Evolutionary conservation across 2,797 vertebrate genomes (phyloP), one percentile per base, ranked within the genome.

Genomic region (Oryzias dopingdopingensis): DNA sequence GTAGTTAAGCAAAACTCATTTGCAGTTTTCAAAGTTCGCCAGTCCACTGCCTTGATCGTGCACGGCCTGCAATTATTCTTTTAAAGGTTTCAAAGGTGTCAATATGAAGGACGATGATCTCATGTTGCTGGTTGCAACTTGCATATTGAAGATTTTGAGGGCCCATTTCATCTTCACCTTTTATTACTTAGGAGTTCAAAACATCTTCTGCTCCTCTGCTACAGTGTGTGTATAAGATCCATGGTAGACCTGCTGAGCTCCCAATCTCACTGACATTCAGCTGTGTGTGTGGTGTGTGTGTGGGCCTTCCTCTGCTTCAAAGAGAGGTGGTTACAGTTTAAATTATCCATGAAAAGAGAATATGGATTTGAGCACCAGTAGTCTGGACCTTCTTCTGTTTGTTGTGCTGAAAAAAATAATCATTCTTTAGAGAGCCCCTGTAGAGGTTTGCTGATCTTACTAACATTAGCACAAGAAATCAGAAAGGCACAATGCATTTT

Each of bases 291-390:
- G 29, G 14, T 14, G 5, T 16, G 26, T 47, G 51, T 50, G 43
- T 40, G 52, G 53, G 42, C 75, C 40, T 64, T 54, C 8, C 52
- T 59, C 48, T 52, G 37, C 26, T 24, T 77, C 42, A 64, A 66
- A 72, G 56, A 61, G 17, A 18, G 24, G 42, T 54, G 53, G 74
- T 81, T 72, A 66, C 22, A 32, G 53, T 80, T 78, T 56, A 74
- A 83, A 78, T 68, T 66, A 65, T 48, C 56, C 45, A 59, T 66
- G 60, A 77, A 74, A 70, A 56, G 43, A 57, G 47, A 71, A 56
- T 72, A 81, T 69, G 59, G 68, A 81, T 75, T 77, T 65, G 29
- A 65, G 37, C 42, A 47, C 18, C 44, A 54, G 61, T 59, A 56
- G 14, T 23, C 47, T 23, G 44, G 42, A 40, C 41, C 48, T 42